Evolutionary conservation across 2,888 invertebrate genomes (phyloP).

Genomic region (Drosophila koepferae): DNA sequence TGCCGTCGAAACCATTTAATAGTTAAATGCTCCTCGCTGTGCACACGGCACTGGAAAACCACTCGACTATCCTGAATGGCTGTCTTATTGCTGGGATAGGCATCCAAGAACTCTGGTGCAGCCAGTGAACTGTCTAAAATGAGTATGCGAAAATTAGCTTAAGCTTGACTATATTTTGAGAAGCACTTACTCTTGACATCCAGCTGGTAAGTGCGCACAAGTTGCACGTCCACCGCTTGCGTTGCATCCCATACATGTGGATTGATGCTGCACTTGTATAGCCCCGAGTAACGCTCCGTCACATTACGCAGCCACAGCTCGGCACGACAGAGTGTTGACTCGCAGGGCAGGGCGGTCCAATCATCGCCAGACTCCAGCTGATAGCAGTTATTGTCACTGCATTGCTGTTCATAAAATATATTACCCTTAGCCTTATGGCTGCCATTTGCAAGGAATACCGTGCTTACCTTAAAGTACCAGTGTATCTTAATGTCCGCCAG

Average conservation of each 20-base stretch:
- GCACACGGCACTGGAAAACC: constrained; percentile 83
- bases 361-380: constrained; percentile 60
- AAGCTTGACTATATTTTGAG: fast-evolving
- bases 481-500: constrained; percentile 73
- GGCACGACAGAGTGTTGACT: constrained; percentile 75
- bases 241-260: constrained; percentile 74
- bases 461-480: constrained; percentile 83
- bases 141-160: background rate
- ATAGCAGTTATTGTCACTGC: constrained; percentile 79
- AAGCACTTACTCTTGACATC: constrained; percentile 81
- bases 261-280: constrained; percentile 84
- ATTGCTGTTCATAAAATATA: constrained; percentile 74
- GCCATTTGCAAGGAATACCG: background rate
- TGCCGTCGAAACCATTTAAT: constrained; percentile 84
- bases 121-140: constrained; percentile 74
- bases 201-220: constrained; percentile 83
- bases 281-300: constrained; percentile 83
- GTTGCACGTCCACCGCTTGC: constrained; percentile 80
- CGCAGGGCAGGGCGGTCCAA: constrained; percentile 83
- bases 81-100: constrained; percentile 80
- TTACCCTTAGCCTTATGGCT: background rate
- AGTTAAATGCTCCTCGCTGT: constrained; percentile 82
- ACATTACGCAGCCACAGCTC: constrained; percentile 81
- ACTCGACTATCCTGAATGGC: constrained; percentile 70
- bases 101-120: constrained; percentile 82